Base-by-base conservation (phyloP, 2,888 invertebrate species). In the Cryptosula pallasiana region DNA sequence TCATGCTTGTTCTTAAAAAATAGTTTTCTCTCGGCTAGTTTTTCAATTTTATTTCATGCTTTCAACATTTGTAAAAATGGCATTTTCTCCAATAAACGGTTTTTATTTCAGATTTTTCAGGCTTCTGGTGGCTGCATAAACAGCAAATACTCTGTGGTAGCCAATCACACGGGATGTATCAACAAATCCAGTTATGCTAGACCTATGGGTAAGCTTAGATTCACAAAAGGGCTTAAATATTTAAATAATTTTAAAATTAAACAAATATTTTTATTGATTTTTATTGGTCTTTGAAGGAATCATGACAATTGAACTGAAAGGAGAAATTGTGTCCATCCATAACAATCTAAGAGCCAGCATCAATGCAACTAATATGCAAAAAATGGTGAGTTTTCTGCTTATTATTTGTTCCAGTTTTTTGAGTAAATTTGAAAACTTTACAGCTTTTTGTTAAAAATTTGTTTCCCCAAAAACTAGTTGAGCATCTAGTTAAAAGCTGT, bases 311-410 rank as follows among this genome's bases (percentile, higher is more conserved):
- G 45, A n/a, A 23, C 3, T 54, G 5, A 20, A 45, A 54, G 25
- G 23, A 29, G 25, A 70, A 25, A 70, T 70, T n/a, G 70, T 70
- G 2, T 9, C n/a, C 2, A 16, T 13, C 20, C 70, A 70, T 45
- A 70, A 70, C 32, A 35, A 3, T 25, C 70, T 70, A 3, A 36
- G 70, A 23, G n/a, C 45, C 2, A 16, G 5, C 20, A 20, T 63
- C 9, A 63, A 63, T 32, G 70, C 70, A 5, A 27, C 70, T 9
- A 54, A 70, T 23, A 70, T 70, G 70, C 70, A 70, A 32, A 70
- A 36, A 36, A 70, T 70, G 70, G 63, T 63, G 32, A 27, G 29
- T n/a, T 29, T 13, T n/a, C n/a, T n/a, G n/a, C n/a, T n/a, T n/a
- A n/a, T n/a, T n/a, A n/a, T n/a, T n/a, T n/a, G n/a, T n/a, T n/a